Evolutionary conservation across 2,797 vertebrate genomes (phyloP), one percentile per base, ranked within the genome.

Genomic region (Lates japonicus): DNA sequence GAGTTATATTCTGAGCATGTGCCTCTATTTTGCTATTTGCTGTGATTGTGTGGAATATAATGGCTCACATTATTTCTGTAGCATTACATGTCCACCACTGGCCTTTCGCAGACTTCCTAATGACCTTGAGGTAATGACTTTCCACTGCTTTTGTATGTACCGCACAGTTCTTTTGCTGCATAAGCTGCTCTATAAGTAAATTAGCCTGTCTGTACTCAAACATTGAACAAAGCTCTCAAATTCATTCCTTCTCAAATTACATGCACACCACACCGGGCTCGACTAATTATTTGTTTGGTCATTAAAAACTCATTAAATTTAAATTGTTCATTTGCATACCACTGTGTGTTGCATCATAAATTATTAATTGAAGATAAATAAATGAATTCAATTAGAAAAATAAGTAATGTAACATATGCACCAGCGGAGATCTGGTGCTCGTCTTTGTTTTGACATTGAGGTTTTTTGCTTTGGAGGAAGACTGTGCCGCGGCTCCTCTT

Each of bases 281-380:
- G 22, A 88, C 95, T 96, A 96, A 96, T 95, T 96, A 94, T 96
- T 96, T 96, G 95, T 95, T 95, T 96, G 95, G 95, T 96, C 95
- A 96, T 96, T 96, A 96, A 95, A 95, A 96, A 95, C 95, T 95
- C 95, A 96, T 96, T 96, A 96, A 96, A 96, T 95, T 96, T 94
- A 96, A 95, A 95, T 94, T 94, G 94, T 94, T 96, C 88, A 96
- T 96, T 96, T 96, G 95, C 95, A 96, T 96, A 96, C 90, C 90
- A 92, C 94, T 93, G 93, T 95, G 95, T 94, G 94, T 95, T 93
- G 95, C 94, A 94, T 95, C 92, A 93, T 96, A 93, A 94, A 96
- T 96, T 95, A 96, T 96, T 96, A 96, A 96, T 95, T 94, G 94
- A 92, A 95, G 94, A 95, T 95, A 95, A 96, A 96, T 96, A 95